phyloP scores from a whole-genome alignment of 2,797 vertebrate species.

The Triplophysa bombifrons region DNA sequence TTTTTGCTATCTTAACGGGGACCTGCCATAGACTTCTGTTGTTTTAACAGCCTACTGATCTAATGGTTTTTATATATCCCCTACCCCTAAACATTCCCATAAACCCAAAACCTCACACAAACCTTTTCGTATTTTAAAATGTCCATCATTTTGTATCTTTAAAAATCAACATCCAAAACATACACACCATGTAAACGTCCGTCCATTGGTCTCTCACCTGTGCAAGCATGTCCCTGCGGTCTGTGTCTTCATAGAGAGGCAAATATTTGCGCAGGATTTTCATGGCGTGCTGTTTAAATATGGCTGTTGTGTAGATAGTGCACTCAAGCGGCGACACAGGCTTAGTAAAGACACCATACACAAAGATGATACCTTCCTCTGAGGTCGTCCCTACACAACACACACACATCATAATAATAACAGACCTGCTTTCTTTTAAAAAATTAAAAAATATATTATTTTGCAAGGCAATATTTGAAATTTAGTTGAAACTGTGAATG shows the following conservation, averaged over 20 bases:
- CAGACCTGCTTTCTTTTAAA: not conserved
- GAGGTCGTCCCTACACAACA: constrained; percentile 74
- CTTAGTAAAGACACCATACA: constrained; percentile 70
- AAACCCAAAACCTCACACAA: no score
- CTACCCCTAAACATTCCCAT: no score
- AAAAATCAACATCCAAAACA: no score
- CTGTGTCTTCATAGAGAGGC: constrained; percentile 68
- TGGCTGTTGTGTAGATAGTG: constrained; percentile 71
- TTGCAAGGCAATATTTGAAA: no score
- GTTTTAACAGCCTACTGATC: no score
- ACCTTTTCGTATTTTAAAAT: no score
- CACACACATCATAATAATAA: not conserved
- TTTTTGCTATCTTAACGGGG: no score
- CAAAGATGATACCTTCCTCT: constrained; percentile 77
- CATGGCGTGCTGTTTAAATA: constrained; percentile 78
- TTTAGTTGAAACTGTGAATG: no score
- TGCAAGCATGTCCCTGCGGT: constrained; percentile 74
- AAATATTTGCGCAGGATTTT: constrained; percentile 74
- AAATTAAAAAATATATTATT: no score
- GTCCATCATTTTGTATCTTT: no score
- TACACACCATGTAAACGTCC: not conserved
- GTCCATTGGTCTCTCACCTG: constrained; percentile 64
- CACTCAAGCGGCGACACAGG: constrained; percentile 71
- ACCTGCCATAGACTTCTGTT: no score
- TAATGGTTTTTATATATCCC: no score